phyloP scores from a whole-genome alignment of 2,888 invertebrate species.

The Drosophila leonis region DNA sequence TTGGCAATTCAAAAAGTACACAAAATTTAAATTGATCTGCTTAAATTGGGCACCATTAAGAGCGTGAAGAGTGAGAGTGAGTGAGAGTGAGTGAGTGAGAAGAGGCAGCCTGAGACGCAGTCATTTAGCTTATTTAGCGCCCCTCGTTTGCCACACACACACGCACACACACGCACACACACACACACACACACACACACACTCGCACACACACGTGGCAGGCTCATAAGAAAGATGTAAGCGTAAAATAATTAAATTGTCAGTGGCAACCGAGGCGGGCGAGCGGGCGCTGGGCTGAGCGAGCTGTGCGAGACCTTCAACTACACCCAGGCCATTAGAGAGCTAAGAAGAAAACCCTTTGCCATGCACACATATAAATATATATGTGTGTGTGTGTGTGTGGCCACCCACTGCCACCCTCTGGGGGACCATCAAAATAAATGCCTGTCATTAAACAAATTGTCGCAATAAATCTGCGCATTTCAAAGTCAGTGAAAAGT shows the following conservation, averaged over 20 bases:
- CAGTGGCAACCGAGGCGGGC: conserved; percentile 62
- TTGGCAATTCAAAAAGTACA: conserved; percentile 11
- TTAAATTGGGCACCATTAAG: conserved; percentile 17
- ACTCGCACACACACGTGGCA: conserved; percentile 1
- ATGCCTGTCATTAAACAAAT: conserved; percentile 82
- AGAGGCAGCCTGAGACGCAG: conserved; percentile 10
- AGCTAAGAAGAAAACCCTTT: conserved; percentile 64
- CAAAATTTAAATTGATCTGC: conserved; percentile 24
- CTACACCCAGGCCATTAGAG: conserved; percentile 60
- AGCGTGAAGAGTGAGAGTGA: background rate
- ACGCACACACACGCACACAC: background rate
- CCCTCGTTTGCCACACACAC: conserved; percentile 16
- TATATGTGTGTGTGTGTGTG: background rate
- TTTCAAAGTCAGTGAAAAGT: conserved; percentile 77
- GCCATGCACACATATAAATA: conserved; percentile 17
- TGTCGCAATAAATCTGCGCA: conserved; percentile 82
- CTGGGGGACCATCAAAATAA: conserved; percentile 76
- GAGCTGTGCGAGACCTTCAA: conserved; percentile 24
- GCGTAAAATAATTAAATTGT: conserved; percentile 78
- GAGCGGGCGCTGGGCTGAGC: background rate
- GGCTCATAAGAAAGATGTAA: conserved; percentile 58
- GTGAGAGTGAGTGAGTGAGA: background rate
- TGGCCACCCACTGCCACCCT: conserved; percentile 8
- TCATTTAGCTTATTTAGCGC: conserved; percentile 56
- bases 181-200: background rate